Evolutionary conservation across 64 coral and sea anemone genomes (phyloP), one percentile per base, ranked within the genome.

Genomic region (Montipora foliosa): DNA sequence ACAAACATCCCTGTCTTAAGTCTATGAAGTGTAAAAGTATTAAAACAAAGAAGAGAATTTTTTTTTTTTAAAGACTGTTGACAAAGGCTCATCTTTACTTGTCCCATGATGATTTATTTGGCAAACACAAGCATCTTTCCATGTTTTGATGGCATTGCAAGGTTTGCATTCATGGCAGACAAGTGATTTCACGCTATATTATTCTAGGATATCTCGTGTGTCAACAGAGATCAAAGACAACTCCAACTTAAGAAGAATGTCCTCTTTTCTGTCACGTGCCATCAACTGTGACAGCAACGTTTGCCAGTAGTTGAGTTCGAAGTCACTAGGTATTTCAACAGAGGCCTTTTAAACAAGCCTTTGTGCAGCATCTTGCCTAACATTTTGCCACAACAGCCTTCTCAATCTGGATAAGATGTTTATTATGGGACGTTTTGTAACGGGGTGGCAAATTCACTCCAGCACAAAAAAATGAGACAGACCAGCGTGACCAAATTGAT

Each of bases 261-360:
- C 91, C 91, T 68, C 91, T 87, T 51, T 93, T 93, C 76, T 93
- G 91, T 82, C 91, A 87, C 11, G 91, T 93, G 13, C 91, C 91
- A 60, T 93, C 86, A 22, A 88, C 86, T 67, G 87, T 77, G 2
- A 89, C 87, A 16, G 82, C 73, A 77, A 88, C 83, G 71, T 71
- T 46, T 25, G 83, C 83, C 47, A 93, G 49, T 74, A 5, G 6
- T 17, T 70, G 67, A n/a, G 21, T 61, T 79, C 73, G 0, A 49
- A 82, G 48, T 49, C 74, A 87, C 62, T 79, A n/a, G 72, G 82
- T 79, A 68, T 85, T 93, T 93, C 59, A 55, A 3, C 68, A 76
- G 71, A 20, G 49, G 76, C 24, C 16, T 92, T 92, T 55, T 92
- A 52, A 45, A 25, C 17, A 58, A 93, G 75, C 60, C 91, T 62